Conservation (phyloP, 2,888 invertebrate genomes). For the Coremacera marginata region DNA sequence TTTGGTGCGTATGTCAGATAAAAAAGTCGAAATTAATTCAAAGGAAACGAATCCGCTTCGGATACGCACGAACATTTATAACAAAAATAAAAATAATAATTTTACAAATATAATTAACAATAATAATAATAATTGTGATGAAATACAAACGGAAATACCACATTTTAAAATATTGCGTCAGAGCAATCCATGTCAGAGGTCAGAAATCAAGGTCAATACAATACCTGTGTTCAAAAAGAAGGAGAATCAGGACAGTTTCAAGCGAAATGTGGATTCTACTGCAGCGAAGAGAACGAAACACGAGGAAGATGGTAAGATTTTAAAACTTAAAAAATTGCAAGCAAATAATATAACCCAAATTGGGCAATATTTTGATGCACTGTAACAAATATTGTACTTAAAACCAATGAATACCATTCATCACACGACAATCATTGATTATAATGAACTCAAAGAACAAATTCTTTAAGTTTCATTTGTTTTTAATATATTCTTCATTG, state of each 20-base stretch:
- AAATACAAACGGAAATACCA: slow-evolving; percentile 15
- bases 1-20: slow-evolving; percentile 52
- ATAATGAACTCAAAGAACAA: too few species aligned
- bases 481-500: too few species aligned
- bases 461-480: too few species aligned
- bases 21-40: slow-evolving; percentile 25
- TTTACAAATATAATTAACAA: slow-evolving; percentile 7
- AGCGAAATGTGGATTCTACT: neutral
- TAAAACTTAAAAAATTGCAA: neutral
- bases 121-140: slow-evolving; percentile 25
- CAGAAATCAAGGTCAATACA: slow-evolving; percentile 11
- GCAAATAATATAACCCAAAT: too few species aligned
- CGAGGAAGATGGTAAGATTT: neutral
- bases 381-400: too few species aligned
- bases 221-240: slow-evolving; percentile 6
- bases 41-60: slow-evolving; percentile 3
- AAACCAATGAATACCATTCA: too few species aligned
- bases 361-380: too few species aligned
- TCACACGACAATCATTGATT: too few species aligned
- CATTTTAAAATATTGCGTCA: slow-evolving; percentile 43
- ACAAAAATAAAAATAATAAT: slow-evolving; percentile 26
- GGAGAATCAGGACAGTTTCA: neutral
- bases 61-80: slow-evolving; percentile 34
- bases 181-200: slow-evolving; percentile 38
- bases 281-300: neutral